Evolutionary conservation across 2,797 vertebrate genomes (phyloP).

Genomic region (Syngnathus rostellatus): DNA sequence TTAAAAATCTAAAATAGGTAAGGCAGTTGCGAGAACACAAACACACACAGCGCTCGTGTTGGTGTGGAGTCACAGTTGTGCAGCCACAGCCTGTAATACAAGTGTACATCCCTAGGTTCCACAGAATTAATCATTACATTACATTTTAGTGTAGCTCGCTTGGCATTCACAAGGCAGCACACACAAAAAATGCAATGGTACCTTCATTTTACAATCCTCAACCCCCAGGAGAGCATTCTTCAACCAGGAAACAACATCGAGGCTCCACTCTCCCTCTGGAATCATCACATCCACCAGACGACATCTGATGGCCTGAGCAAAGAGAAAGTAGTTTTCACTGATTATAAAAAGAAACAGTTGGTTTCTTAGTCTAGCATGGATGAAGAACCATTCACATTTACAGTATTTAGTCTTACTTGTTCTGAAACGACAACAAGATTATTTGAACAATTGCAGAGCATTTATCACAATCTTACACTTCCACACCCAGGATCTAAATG

Average conservation of each 20-base stretch:
- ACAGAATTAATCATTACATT: not conserved
- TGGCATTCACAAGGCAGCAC: not conserved
- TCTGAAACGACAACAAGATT: not conserved
- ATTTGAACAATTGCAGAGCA: not conserved
- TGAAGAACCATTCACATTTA: not conserved
- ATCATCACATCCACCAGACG: conserved; percentile 75
- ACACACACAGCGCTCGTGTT: not conserved
- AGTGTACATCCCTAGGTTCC: too few relatives aligned
- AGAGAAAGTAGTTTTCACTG: not conserved
- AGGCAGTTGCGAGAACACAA: not conserved
- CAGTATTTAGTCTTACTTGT: not conserved
- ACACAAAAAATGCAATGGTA: conserved; percentile 30
- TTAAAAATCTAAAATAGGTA: conserved; percentile 70
- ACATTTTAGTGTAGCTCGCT: not conserved
- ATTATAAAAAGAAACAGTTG: not conserved
- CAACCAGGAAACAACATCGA: conserved; percentile 77
- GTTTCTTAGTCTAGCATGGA: not conserved
- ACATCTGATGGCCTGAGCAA: conserved; percentile 79
- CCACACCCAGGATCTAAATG: not conserved
- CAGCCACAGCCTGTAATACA: not conserved
- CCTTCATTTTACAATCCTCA: conserved; percentile 83
- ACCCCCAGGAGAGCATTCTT: conserved; percentile 72
- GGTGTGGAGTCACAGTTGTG: not conserved
- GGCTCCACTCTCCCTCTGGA: conserved; percentile 78
- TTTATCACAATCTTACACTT: not conserved